Conservation (phyloP, 1,140 invertebrate genomes). For the Penaeus vannamei region DNA sequence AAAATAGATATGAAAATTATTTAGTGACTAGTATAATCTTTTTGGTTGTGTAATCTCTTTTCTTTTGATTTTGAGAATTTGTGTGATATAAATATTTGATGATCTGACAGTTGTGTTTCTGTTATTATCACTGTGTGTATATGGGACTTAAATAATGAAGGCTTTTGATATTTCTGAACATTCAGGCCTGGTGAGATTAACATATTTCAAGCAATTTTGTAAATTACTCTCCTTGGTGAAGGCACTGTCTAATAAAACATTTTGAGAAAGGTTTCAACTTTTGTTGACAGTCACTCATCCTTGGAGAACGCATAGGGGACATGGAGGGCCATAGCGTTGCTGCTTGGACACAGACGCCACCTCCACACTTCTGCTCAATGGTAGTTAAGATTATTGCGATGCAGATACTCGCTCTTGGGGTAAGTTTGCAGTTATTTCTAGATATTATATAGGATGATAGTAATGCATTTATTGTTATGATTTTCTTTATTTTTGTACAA, state of each 20-base stretch:
- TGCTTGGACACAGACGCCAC: constrained; percentile 89
- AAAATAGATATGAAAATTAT: no score
- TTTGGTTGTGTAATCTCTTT: constrained; percentile 43
- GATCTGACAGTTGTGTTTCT: constrained; percentile 64
- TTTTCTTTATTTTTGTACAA: background rate
- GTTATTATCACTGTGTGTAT: constrained; percentile 41
- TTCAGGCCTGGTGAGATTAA: no score
- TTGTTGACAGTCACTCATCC: constrained; percentile 80
- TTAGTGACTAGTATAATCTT: background rate
- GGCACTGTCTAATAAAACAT: background rate
- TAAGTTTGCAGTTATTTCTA: constrained; percentile 72
- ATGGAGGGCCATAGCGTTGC: constrained; percentile 76
- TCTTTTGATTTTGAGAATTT: no score
- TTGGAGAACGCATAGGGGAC: constrained; percentile 75
- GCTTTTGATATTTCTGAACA: no score
- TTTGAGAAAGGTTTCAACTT: background rate
- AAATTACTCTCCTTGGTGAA: no score
- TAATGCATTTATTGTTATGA: background rate
- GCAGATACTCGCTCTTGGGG: constrained; percentile 91
- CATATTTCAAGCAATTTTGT: no score
- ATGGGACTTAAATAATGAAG: no score
- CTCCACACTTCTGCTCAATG: constrained; percentile 94
- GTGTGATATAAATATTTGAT: no score
- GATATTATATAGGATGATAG: background rate
- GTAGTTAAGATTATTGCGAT: constrained; percentile 94